Percentiles rank a stretch among this genome's conserved stretches.
These are phyloP conservation scores for Haplotaxodon microlepis DNA, from an alignment of 2,113 vertebrate species.

Conservation along the genomic window DNA sequence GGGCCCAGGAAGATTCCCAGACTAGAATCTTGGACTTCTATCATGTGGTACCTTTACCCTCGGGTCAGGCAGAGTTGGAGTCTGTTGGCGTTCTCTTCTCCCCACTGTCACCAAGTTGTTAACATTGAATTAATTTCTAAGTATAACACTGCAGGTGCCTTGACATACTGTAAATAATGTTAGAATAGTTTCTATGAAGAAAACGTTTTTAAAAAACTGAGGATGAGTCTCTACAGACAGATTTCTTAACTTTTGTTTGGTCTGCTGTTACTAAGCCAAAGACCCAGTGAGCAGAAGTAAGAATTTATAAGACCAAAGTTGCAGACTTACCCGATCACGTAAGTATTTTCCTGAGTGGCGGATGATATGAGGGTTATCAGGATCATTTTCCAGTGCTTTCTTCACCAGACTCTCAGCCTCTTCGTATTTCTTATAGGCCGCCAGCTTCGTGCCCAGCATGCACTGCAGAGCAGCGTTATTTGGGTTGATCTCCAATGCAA, in stretches of 20 bases:
- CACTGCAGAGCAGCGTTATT: neutral
- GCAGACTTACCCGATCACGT: rapidly evolving
- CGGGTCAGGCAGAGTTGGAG: rapidly evolving
- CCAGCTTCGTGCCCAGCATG: rapidly evolving
- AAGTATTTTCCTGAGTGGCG: neutral
- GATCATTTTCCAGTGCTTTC: neutral
- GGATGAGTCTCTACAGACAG: rapidly evolving
- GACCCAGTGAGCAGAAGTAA: neutral
- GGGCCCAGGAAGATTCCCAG: rapidly evolving
- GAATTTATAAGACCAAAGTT: neutral
- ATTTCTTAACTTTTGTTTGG: neutral
- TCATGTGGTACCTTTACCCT: neutral
- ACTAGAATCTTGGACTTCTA: neutral
- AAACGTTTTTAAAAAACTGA: neutral
- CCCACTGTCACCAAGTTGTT: neutral
- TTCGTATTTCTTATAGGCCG: rapidly evolving
- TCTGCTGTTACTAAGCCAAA: neutral
- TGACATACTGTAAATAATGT: neutral
- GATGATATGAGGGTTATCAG: neutral
- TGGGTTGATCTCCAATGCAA: neutral
- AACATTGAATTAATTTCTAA: neutral
- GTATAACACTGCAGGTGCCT: neutral
- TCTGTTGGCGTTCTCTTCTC: neutral
- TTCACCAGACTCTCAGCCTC: neutral
- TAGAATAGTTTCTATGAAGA: neutral